Evolutionary conservation across 2,113 vertebrate species (phyloP).

Genomic region (Cathartes aura): DNA sequence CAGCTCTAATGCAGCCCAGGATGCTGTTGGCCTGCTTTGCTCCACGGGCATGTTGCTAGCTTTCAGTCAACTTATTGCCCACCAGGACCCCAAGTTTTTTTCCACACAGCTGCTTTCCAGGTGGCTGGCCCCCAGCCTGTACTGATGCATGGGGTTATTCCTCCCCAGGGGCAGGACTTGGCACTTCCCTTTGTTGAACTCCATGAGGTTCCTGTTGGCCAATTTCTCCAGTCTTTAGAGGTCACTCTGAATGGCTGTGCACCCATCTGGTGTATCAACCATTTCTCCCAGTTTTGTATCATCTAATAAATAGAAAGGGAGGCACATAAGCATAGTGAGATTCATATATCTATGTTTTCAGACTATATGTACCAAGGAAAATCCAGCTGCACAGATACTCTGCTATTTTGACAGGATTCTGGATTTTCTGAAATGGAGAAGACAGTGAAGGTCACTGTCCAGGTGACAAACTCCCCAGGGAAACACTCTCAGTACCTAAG

Average conservation of each 20-base stretch:
- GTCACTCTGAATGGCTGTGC: neutral
- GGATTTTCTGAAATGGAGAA: neutral
- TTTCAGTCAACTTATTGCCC: neutral
- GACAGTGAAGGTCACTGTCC: neutral
- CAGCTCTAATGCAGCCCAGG: neutral
- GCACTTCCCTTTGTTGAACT: neutral
- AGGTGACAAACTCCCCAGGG: neutral
- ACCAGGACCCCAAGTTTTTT: neutral
- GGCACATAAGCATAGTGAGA: too few species aligned
- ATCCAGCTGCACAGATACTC: neutral
- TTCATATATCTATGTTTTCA: neutral
- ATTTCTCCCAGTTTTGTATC: neutral
- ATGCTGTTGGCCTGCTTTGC: neutral
- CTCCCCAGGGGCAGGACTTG: neutral
- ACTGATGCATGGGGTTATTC: neutral
- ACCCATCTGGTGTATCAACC: neutral
- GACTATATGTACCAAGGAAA: neutral
- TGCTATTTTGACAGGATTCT: neutral
- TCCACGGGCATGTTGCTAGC: neutral
- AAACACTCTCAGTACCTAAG: neutral
- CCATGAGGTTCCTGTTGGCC: neutral
- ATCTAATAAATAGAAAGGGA: neutral
- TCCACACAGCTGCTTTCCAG: neutral
- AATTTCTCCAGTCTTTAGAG: neutral
- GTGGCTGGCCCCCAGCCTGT: neutral